These are phyloP conservation scores for Proisotoma minuta DNA, from an alignment of 2,888 invertebrate species.

Conservation along the genomic window DNA sequence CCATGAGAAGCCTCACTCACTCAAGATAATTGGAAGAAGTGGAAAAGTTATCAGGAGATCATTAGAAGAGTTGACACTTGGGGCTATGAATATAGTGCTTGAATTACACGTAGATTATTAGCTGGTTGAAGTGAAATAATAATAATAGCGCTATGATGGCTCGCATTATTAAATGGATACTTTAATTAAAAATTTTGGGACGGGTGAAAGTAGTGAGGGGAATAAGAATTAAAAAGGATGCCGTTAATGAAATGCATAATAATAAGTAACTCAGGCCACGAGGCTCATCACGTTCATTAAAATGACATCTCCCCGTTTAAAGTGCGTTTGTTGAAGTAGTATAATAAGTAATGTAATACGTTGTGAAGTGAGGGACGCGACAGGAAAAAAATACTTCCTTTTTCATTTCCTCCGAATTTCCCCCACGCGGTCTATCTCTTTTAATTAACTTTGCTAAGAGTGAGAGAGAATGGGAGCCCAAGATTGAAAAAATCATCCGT, in stretches of 20 bases:
- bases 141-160: too few species aligned
- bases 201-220: constrained; percentile 24
- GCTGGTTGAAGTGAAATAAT: too few species aligned
- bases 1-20: too few species aligned
- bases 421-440: constrained; percentile 43
- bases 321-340: too few species aligned
- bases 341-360: too few species aligned
- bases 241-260: constrained; percentile 12
- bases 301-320: constrained; percentile 45
- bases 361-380: constrained; percentile 1
- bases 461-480: constrained; percentile 7
- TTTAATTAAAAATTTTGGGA: constrained; percentile 44
- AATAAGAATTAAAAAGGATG: constrained; percentile 28
- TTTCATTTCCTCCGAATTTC: constrained; percentile 41
- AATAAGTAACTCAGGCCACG: neutral
- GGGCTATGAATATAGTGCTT: too few species aligned
- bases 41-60: too few species aligned
- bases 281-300: constrained; percentile 44
- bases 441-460: constrained; percentile 43
- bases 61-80: too few species aligned
- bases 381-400: constrained; percentile 34
- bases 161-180: constrained; percentile 44
- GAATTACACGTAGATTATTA: constrained; percentile 1
- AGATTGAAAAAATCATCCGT: constrained; percentile 37
- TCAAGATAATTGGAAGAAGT: too few species aligned